Base-by-base conservation (phyloP, 1,140 invertebrate genomes). In the Bombus waltoni region DNA sequence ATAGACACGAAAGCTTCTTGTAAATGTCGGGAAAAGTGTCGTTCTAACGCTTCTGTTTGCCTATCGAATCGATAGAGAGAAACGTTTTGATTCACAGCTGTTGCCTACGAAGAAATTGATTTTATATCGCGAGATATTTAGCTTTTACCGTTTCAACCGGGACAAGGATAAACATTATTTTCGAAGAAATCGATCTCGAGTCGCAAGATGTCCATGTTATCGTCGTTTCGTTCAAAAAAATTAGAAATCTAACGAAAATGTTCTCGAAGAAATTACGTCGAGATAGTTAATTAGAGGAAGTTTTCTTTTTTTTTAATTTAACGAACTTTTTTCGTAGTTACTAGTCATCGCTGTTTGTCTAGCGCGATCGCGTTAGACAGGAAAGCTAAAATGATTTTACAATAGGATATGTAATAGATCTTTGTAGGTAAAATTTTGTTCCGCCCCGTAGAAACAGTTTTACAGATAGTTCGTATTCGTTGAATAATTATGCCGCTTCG, bases 401-500 rank as follows among this genome's bases (percentile, higher is more conserved):
- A 53, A 53, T 53, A 28, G 28, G 32, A 32, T 15, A 32, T 6
- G 13, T 9, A 35, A 35, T 35, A 18, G 35, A 68, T 35, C 35
- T 9, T 32, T 15, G 62, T 32, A 32, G 1, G n/a, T 9, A 22
- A 3, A 68, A 18, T 68, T 68, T 68, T 32, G 66, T 35, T 9
- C 10, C 15, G 3, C 18, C 3, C 1, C 32, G 18, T 2, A 22
- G 18, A 25, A 22, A 68, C 18, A 38, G 66, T 22, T 68, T 9
- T 9, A 68, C 9, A 10, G 22, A 68, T 68, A 22, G 32, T 22
- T 18, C 18, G 87, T 92, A 83, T 83, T 87, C 83, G 81, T 90
- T 91, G 90, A 89, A 94, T 94, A 91, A 90, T 93, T 93, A 92
- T 92, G 89, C 89, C 92, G 82, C 85, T 89, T 85, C 71, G 86